Evolutionary conservation across 2,888 invertebrate genomes (phyloP), one percentile per base, ranked within the genome.

Genomic region (Eumacrocentrus americanus): DNA sequence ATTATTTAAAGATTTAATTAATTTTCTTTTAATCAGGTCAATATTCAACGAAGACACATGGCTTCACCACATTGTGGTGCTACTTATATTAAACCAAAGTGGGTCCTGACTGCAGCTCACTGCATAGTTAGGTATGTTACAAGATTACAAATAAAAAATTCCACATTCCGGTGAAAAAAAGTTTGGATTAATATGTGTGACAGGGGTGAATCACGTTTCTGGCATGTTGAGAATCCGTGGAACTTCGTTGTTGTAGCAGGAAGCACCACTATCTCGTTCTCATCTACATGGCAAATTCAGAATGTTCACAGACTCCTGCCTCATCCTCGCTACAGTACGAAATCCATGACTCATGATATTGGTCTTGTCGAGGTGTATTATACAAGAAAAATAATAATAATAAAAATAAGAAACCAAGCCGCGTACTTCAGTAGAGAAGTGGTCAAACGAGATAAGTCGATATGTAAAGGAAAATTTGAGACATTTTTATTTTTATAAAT

Each of bases 31-130:
- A n/a, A n/a, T 42, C 3, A 73, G 73, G 67, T 73, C 22, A 72
- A 71, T 2, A 48, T 73, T 52, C 76, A 76, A 65, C 66, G 66
- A 64, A 71, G 72, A 60, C 60, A 64, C 35, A 61, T 54, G 50
- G 63, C 47, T 53, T 57, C 9, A 23, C 75, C 77, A 63, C 60
- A 66, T 53, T 78, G 78, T 57, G 78, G 76, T 53, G 78, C 73
- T 57, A 70, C 72, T 59, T 77, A 78, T 53, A 70, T 78, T 64
- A 46, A 67, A 25, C 69, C 73, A 18, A 71, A 67, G 63, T 77
- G 73, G 58, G 63, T 78, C 60, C 62, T 78, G 55, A 76, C 78
- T 11, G 78, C 78, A 38, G 77, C 78, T 23, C 78, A 77, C 63
- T 78, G 78, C 63, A 69, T 78, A 69, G 64, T 77, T 66, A 73